A percentile compares a stretch with the other conserved stretches of the same genome.
Conservation (phyloP, 1,140 invertebrate species). For the Sycophaga agraensis region DNA sequence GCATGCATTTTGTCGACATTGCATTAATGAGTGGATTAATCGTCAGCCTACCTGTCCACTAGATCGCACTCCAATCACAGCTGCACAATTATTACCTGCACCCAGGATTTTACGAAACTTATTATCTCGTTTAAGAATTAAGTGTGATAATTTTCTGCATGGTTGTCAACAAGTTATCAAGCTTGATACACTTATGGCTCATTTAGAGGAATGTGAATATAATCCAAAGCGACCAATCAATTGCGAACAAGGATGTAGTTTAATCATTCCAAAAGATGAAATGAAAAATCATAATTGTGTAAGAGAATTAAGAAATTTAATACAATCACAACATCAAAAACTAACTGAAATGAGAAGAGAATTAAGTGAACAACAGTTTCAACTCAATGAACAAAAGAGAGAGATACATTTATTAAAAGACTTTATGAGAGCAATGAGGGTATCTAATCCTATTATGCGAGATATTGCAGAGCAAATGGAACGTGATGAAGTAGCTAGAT, state of each 20-base stretch:
- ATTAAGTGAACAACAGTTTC: constrained; percentile 80
- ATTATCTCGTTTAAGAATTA: constrained; percentile 81
- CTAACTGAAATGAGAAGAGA: constrained; percentile 83
- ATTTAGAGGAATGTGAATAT: constrained; percentile 89
- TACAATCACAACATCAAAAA: constrained; percentile 83
- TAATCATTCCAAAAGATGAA: constrained; percentile 94
- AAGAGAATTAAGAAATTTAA: constrained; percentile 79
- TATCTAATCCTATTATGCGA: constrained; percentile 85
- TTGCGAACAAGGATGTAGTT: constrained; percentile 90
- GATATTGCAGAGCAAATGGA: constrained; percentile 91
- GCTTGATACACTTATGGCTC: constrained; percentile 77
- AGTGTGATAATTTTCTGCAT: constrained; percentile 86
- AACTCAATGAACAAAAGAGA: constrained; percentile 85
- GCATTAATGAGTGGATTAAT: constrained; percentile 93
- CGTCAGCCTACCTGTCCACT: constrained; percentile 91
- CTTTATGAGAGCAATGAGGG: constrained; percentile 87
- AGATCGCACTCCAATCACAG: constrained; percentile 84
- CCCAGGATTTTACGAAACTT: constrained; percentile 91
- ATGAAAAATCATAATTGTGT: constrained; percentile 93
- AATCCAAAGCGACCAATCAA: constrained; percentile 92
- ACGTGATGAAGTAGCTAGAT: constrained; percentile 87
- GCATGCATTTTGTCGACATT: constrained; percentile 91
- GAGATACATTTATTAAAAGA: constrained; percentile 88
- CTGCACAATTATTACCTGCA: constrained; percentile 83
- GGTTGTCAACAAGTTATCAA: constrained; percentile 85